Evolutionary conservation across 2,797 vertebrate genomes (phyloP).

Genomic region (Telmatherina bonti): DNA sequence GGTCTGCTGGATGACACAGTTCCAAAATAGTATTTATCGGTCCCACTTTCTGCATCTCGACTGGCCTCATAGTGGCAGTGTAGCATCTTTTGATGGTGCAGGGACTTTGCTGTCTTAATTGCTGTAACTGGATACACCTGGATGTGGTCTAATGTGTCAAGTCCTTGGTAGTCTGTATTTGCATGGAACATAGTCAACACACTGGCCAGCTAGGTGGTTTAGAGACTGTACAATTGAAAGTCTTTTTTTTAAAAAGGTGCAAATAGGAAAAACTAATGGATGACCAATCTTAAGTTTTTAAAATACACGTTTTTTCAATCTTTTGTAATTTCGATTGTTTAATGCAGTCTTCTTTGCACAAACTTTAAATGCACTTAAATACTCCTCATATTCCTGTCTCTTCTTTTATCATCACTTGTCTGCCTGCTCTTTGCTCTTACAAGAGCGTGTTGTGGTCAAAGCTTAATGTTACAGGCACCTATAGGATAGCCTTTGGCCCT

Average conservation of each 20-base stretch:
- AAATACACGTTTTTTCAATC: background rate
- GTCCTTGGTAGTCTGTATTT: too few species aligned
- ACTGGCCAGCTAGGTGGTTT: background rate
- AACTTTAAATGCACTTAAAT: slow-evolving; percentile 5
- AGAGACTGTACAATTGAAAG: too few species aligned
- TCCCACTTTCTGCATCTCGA: background rate
- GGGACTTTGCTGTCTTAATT: background rate
- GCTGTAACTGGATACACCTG: background rate
- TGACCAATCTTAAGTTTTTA: background rate
- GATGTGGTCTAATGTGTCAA: background rate
- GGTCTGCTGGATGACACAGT: background rate
- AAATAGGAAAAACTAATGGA: background rate
- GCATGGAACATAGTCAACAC: too few species aligned
- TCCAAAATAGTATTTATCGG: background rate
- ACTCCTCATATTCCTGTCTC: slow-evolving; percentile 1
- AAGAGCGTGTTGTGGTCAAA: slow-evolving; percentile 41
- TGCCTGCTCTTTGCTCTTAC: slow-evolving; percentile 37
- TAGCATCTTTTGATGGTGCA: background rate
- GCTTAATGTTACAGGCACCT: slow-evolving; percentile 25
- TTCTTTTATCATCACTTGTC: slow-evolving; percentile 16
- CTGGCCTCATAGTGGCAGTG: background rate
- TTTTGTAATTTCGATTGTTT: background rate
- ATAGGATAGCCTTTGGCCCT: slow-evolving; percentile 39
- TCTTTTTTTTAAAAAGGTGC: background rate
- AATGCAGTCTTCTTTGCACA: background rate